Base-by-base conservation (phyloP, 92 coral and sea anemone genomes). In the Pocillopora meandrina region DNA sequence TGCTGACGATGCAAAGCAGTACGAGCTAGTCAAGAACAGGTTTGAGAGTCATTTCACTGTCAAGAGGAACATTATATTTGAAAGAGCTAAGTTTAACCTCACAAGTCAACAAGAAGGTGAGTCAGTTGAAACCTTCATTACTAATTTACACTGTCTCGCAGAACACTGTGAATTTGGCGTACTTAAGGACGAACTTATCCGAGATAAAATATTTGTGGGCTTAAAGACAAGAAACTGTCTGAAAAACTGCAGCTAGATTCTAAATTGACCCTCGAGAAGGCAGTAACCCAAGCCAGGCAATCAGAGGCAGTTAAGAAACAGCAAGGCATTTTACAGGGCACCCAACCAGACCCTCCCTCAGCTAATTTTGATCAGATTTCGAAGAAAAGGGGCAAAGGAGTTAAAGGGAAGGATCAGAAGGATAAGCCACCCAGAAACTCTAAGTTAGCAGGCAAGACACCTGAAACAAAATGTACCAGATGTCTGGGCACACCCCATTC, bases 211-310 rank as follows among this genome's bases (percentile, higher is more conserved):
- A 21, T 76, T 80, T 13, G 64, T 80, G 34, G 65, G 83, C 26
- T 3, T 87, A 31, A 68, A 71, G 87, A 87, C 60, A 87, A 57
- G 13, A 87, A 82, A 66, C 75, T 87, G 58, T 87, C 89, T 23
- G 90, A 87, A 61, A 66, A 81, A 19, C 62, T 87, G 81, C 87
- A 87, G 67, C 56, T 74, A 68, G 87, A 87, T 62, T 21, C 87
- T 17, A 67, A 87, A 9, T 76, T 87, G 75, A 82, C 91, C 20
- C 69, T 87, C 16, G 83, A 87, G n/a, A 87, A 82, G 77, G 83
- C 79, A 75, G 52, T 58, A 12, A 76, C 56, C 12, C 14, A 72
- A 31, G 84, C 84, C 31, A 56, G 91, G 76, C 77, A 81, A 61
- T 65, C 69, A 18, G 86, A 81, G 56, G 63, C 74, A 20, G 87